phyloP scores from a whole-genome alignment of 2,888 invertebrate genomes.

The Cyclophora punctaria region DNA sequence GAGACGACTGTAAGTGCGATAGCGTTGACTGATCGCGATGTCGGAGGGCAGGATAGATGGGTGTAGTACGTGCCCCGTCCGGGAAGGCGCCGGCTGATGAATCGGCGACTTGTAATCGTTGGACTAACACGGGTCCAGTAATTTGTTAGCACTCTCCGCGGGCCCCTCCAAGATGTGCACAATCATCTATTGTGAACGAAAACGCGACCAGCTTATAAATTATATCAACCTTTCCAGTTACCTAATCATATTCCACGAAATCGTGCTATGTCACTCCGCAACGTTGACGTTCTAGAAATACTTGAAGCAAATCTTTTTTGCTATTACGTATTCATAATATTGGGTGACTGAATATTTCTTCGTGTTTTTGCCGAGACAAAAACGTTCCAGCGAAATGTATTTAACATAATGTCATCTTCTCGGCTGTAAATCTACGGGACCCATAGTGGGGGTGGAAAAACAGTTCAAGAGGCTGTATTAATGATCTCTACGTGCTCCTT shows the following conservation, averaged over 20 bases:
- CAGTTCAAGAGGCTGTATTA: conserved; percentile 39
- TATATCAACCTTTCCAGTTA: conserved; percentile 7
- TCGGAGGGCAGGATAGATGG: conserved; percentile 49
- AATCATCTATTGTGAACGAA: conserved; percentile 45
- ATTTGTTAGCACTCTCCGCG: conserved; percentile 54
- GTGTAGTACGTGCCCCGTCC: conserved; percentile 57
- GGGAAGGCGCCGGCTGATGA: conserved; percentile 54
- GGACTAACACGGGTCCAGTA: conserved; percentile 60
- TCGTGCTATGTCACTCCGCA: conserved; percentile 5
- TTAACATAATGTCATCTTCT: conserved; percentile 12
- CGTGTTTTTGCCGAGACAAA: conserved; percentile 1
- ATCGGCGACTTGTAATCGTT: conserved; percentile 68
- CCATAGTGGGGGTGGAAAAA: conserved; percentile 31
- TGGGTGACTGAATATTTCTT: conserved; percentile 1
- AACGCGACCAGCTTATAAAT: conserved; percentile 34
- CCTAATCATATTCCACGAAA: conserved; percentile 4
- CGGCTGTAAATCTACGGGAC: conserved; percentile 11
- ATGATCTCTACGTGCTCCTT: conserved; percentile 44
- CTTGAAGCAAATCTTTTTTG: too few species aligned
- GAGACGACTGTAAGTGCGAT: conserved; percentile 42
- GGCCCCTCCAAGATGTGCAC: conserved; percentile 50
- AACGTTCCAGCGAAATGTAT: background rate
- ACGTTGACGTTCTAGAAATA: background rate
- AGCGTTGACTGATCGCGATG: conserved; percentile 63
- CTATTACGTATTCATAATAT: too few species aligned